These are phyloP conservation scores for Adelosebastes latens DNA, from an alignment of 2,797 vertebrate species.

Conservation along the genomic window DNA sequence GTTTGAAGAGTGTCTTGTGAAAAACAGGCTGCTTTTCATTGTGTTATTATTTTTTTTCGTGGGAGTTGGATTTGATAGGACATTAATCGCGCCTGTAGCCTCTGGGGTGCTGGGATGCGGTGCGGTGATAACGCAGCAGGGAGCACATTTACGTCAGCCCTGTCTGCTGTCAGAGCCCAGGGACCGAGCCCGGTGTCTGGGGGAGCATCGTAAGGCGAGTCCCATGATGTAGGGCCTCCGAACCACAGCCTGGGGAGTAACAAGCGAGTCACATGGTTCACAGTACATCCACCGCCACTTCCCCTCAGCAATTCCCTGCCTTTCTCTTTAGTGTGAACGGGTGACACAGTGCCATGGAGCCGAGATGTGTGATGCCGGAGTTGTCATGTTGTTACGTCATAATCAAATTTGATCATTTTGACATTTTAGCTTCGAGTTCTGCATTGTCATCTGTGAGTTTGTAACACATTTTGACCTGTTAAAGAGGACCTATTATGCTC, in stretches of 20 bases:
- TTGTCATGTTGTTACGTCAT: conserved; percentile 14
- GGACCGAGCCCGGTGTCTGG: conserved; percentile 65
- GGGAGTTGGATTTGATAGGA: conserved; percentile 43
- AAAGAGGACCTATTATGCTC: no score
- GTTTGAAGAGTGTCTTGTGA: conserved; percentile 13
- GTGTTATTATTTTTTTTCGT: conserved; percentile 52
- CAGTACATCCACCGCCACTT: conserved; percentile 39
- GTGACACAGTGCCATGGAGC: conserved; percentile 8
- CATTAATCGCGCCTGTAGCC: conserved; percentile 54
- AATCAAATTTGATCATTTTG: conserved; percentile 4
- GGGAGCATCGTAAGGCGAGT: conserved; percentile 52
- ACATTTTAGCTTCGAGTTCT: conserved; percentile 4
- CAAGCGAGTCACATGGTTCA: conserved; percentile 48
- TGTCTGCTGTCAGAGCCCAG: conserved; percentile 68
- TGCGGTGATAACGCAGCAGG: conserved; percentile 65
- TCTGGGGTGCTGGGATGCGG: conserved; percentile 56
- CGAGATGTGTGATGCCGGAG: conserved; percentile 7
- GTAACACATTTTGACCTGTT: background rate
- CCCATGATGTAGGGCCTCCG: conserved; percentile 64
- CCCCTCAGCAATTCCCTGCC: conserved; percentile 8
- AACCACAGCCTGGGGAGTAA: conserved; percentile 56
- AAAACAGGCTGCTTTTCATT: conserved; percentile 31
- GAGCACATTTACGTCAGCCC: conserved; percentile 82
- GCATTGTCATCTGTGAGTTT: background rate
- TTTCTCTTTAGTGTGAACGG: conserved; percentile 15